A percentile compares a stretch with the other conserved stretches of the same genome.
These are phyloP conservation scores for Acrobasis suavella DNA, from an alignment of 2,888 invertebrate genomes.

Conservation along the genomic window DNA sequence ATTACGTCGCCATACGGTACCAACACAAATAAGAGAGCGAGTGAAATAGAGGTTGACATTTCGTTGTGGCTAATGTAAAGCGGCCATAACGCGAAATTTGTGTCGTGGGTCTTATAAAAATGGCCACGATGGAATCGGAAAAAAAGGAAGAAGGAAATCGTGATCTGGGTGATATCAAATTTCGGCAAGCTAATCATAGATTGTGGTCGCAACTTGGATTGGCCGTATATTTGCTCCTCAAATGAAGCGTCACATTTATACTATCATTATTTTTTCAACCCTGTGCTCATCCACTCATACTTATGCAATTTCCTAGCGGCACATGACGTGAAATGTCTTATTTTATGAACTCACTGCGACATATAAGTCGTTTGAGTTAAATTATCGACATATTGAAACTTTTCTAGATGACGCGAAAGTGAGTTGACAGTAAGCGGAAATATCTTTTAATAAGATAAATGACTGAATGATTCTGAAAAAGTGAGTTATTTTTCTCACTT, in stretches of 20 bases:
- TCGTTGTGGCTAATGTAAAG: too few species aligned
- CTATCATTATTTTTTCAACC: neutral
- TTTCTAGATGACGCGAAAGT: slow-evolving; percentile 28
- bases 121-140: too few species aligned
- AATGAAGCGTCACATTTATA: neutral
- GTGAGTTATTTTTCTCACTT: too few species aligned
- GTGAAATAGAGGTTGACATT: neutral
- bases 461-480: too few species aligned
- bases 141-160: too few species aligned
- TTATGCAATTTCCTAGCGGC: slow-evolving; percentile 50
- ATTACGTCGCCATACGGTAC: slow-evolving; percentile 56
- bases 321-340: slow-evolving; percentile 54
- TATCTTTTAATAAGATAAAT: neutral
- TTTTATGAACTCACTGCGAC: slow-evolving; percentile 47
- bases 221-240: too few species aligned
- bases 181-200: too few species aligned
- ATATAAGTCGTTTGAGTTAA: slow-evolving; percentile 42
- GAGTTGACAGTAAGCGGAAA: neutral
- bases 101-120: too few species aligned
- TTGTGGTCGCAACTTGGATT: too few species aligned
- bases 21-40: neutral
- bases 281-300: slow-evolving; percentile 45
- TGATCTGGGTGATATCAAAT: too few species aligned
- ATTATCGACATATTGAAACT: slow-evolving; percentile 39
- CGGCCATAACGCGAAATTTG: too few species aligned